These are phyloP conservation scores for Yponomeuta evonymella DNA, from an alignment of 2,888 invertebrate genomes.

Conservation along the genomic window DNA sequence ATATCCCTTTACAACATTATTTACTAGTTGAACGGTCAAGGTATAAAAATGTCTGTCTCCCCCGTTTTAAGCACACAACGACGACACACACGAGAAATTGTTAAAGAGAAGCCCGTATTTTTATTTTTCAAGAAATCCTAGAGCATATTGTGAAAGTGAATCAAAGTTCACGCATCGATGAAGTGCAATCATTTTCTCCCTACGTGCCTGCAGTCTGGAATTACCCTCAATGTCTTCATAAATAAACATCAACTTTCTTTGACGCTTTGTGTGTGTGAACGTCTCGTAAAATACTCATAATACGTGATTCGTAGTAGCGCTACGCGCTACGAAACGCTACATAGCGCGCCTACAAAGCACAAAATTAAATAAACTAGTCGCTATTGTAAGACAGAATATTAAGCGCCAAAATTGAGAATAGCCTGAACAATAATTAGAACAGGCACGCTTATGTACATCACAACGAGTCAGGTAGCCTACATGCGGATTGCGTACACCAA, in stretches of 20 bases:
- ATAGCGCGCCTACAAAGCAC: background rate
- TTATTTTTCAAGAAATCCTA: background rate
- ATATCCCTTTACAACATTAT: slow-evolving; percentile 9
- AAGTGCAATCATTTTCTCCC: background rate
- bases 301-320: background rate
- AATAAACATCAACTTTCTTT: background rate
- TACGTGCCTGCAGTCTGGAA: background rate
- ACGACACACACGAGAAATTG: background rate
- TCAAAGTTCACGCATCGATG: slow-evolving; percentile 1
- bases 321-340: slow-evolving; percentile 3
- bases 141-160: background rate
- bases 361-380: too few species aligned
- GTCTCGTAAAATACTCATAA: background rate
- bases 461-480: slow-evolving; percentile 38
- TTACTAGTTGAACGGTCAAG: slow-evolving; percentile 2
- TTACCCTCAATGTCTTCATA: background rate
- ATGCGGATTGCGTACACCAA: slow-evolving; percentile 22
- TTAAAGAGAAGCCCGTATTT: background rate
- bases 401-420: background rate
- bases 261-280: background rate
- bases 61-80: background rate
- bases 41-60: background rate
- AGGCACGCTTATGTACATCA: background rate
- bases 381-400: background rate
- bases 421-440: slow-evolving; percentile 20